phyloP scores from a whole-genome alignment of 92 coral and sea anemone species.

The Palythoa caribaeorum region DNA sequence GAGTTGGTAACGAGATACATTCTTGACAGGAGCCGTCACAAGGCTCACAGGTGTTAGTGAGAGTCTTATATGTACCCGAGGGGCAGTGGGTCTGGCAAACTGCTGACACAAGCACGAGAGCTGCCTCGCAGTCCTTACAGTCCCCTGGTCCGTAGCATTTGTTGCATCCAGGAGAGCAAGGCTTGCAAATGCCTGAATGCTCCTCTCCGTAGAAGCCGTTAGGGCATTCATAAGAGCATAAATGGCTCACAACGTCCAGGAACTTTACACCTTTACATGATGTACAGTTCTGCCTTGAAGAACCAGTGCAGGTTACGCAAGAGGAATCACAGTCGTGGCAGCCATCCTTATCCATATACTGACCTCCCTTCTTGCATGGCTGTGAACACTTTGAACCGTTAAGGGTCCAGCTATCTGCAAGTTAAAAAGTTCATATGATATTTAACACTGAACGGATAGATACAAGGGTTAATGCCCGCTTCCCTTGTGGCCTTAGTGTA shows the following conservation, averaged over 20 bases:
- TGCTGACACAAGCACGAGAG: slow-evolving; percentile 68
- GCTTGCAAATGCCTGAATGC: slow-evolving; percentile 75
- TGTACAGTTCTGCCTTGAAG: slow-evolving; percentile 77
- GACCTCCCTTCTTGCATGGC: slow-evolving; percentile 75
- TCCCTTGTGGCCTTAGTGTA: no score
- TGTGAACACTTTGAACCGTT: slow-evolving; percentile 67
- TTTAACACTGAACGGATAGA: no score
- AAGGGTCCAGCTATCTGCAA: slow-evolving; percentile 78
- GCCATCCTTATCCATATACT: slow-evolving; percentile 53
- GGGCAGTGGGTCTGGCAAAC: slow-evolving; percentile 82
- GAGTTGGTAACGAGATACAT: slow-evolving; percentile 63
- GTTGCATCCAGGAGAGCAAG: slow-evolving; percentile 84
- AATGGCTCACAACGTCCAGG: slow-evolving; percentile 62
- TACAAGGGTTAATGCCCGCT: no score
- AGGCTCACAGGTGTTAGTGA: slow-evolving; percentile 71
- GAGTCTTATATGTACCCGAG: slow-evolving; percentile 65
- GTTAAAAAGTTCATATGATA: background rate
- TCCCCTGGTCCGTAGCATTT: slow-evolving; percentile 64
- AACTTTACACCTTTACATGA: slow-evolving; percentile 93
- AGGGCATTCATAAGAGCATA: slow-evolving; percentile 87
- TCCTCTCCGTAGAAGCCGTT: slow-evolving; percentile 77
- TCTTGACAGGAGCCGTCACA: slow-evolving; percentile 82
- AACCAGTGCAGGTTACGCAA: slow-evolving; percentile 84
- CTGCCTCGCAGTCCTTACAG: slow-evolving; percentile 75
- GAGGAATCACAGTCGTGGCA: slow-evolving; percentile 85